Evolutionary conservation across 2,888 invertebrate species (phyloP).

Genomic region (Macrophya annulata): DNA sequence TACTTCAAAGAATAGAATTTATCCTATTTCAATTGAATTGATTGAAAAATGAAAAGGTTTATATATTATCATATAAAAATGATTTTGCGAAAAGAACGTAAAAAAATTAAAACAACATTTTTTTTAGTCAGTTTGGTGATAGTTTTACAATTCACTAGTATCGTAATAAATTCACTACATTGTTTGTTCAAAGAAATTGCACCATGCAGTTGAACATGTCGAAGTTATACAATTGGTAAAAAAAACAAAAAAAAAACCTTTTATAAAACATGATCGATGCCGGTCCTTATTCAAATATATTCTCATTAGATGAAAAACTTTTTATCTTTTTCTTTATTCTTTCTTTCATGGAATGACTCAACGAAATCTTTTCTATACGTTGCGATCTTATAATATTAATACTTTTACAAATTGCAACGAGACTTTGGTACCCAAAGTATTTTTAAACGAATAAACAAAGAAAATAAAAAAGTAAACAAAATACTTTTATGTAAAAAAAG

Average conservation of each 20-base stretch:
- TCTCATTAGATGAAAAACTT: neutral
- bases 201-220: neutral
- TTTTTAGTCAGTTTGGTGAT: neutral
- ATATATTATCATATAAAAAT: neutral
- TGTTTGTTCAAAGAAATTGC: slow-evolving; percentile 22
- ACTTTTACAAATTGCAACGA: neutral
- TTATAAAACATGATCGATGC: neutral
- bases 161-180: neutral
- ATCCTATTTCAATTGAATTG: slow-evolving; percentile 16
- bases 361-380: neutral
- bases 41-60: neutral
- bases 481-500: neutral
- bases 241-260: slow-evolving; percentile 17
- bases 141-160: slow-evolving; percentile 9
- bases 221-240: neutral
- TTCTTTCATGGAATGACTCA: slow-evolving; percentile 18
- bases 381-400: neutral
- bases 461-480: neutral
- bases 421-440: slow-evolving; percentile 37
- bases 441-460: neutral
- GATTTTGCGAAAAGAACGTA: neutral
- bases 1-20: slow-evolving; percentile 8
- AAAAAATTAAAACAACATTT: neutral
- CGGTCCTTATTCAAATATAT: slow-evolving; percentile 2
- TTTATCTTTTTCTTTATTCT: neutral